Evolutionary conservation across 1,140 invertebrate genomes (phyloP).

Genomic region (Arion vulgaris): DNA sequence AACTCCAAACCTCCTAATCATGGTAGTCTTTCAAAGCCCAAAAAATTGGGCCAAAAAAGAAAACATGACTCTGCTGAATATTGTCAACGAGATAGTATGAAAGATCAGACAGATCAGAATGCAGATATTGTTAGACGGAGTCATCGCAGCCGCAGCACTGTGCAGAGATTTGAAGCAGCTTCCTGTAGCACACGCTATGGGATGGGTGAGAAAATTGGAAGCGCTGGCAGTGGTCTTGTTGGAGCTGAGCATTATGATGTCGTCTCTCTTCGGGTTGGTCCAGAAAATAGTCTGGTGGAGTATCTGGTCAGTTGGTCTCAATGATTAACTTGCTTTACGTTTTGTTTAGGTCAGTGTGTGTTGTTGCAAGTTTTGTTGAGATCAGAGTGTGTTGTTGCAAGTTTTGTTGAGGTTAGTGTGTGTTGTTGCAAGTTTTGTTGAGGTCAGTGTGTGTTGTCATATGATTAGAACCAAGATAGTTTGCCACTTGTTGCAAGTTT

Average conservation of each 20-base stretch:
- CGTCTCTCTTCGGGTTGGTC: constrained; percentile 20
- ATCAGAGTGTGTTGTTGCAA: too few relatives aligned
- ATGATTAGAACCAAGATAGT: too few relatives aligned
- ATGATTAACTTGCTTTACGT: not conserved
- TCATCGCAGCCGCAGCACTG: constrained; percentile 20
- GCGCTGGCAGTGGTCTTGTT: too few relatives aligned
- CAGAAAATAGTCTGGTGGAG: constrained; percentile 2
- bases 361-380: too few relatives aligned
- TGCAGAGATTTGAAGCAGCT: constrained; percentile 16
- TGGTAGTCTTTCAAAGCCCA: not conserved
- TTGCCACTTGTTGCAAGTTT: too few relatives aligned
- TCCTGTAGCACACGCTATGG: not conserved
- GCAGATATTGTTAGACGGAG: constrained; percentile 20
- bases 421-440: too few relatives aligned
- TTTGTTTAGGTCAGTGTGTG: too few relatives aligned
- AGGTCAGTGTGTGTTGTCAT: too few relatives aligned
- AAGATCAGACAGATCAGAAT: not conserved
- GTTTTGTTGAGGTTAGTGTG: too few relatives aligned
- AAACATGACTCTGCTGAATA: not conserved
- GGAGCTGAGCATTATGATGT: constrained; percentile 21
- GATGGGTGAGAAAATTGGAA: not conserved
- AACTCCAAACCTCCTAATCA: not conserved
- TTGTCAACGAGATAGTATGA: not conserved
- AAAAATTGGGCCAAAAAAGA: not conserved
- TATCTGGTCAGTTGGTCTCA: constrained; percentile 26